Base-by-base conservation (phyloP, 2,113 vertebrate genomes). In the Picathartes gymnocephalus region DNA sequence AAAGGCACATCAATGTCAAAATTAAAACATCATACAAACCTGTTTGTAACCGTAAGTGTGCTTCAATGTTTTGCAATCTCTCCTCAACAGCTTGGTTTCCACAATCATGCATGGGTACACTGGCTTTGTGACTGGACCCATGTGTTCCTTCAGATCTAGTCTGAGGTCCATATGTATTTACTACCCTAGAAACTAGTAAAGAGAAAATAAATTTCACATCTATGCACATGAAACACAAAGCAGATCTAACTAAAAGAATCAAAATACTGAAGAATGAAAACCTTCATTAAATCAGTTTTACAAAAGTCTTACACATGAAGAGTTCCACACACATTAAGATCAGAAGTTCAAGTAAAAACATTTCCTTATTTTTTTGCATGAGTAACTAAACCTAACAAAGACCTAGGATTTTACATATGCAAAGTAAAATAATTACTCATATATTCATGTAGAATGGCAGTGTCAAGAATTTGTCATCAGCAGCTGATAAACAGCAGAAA, bases 121-220 rank as follows among this genome's bases (percentile, higher is more conserved):
- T 97, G 92, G 93, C 82, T 95, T 98, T 98, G 85, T 98, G 98
- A 77, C 78, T 96, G 12, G 98, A 94, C 8, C 98, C 98, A 70
- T 96, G 96, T 10, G 94, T 88, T 91, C 96, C 98, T 90, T 98
- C 98, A 80, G 97, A 84, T 81, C 98, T 98, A 65, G 99, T 99
- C 95, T 99, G 99, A 30, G 99, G 99, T 65, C 99, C 99, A 0
- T 99, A 99, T 3, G 98, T 99, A 98, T 99, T 99, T 68, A 99
- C 98, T 80, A 99, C 99, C 81, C 99, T 98, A 37, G 98, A 99
- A 96, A 99, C 99, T 99, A 96, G 85, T 73, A 79, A 66, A 86
- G 90, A 96, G 40, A 94, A 95, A 74, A 92, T 17, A 90, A 54
- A 61, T 56, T 66, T 76, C 91, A 88, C 15, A 73, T 42, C 44